phyloP scores from a whole-genome alignment of 2,888 invertebrate genomes.

The Uropetala carovei region DNA sequence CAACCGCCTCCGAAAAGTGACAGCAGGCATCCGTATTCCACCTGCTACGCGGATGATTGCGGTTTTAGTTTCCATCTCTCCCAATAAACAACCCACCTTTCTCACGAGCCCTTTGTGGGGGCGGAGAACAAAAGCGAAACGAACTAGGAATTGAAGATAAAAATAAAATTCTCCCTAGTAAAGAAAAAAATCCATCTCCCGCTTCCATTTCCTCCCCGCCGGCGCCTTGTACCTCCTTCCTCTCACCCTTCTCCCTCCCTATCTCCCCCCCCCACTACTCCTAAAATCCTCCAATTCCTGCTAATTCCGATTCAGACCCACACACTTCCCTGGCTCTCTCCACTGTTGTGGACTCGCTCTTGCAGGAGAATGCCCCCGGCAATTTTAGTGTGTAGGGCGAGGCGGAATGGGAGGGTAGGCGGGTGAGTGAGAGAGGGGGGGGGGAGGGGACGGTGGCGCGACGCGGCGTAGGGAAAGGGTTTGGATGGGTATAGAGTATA shows the following conservation, averaged over 20 bases:
- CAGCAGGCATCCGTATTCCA: slow-evolving; percentile 27
- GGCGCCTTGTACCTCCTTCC: neutral
- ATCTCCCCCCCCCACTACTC: neutral
- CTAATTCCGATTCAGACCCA: neutral
- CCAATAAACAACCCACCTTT: slow-evolving; percentile 34
- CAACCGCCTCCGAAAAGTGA: neutral
- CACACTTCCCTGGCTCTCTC: neutral
- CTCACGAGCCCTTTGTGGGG: slow-evolving; percentile 6
- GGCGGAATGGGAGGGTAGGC: neutral
- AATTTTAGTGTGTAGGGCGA: neutral
- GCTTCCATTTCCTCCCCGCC: neutral
- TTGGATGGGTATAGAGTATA: slow-evolving; percentile 48
- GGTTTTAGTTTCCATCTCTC: slow-evolving; percentile 25
- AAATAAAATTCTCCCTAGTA: neutral
- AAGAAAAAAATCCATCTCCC: slow-evolving; percentile 31
- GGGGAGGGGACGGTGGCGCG: too few relatives aligned
- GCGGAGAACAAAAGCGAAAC: neutral
- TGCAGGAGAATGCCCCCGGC: neutral
- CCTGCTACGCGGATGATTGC: slow-evolving; percentile 23
- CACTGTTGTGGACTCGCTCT: neutral
- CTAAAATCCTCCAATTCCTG: neutral
- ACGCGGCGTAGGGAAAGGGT: slow-evolving; percentile 16
- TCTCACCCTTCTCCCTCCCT: neutral
- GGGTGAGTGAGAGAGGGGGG: neutral
- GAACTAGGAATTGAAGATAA: neutral